A percentile compares a stretch with the other conserved stretches of the same genome.
Conservation (phyloP, 2,113 vertebrate species). For the Xerus inauris region DNA sequence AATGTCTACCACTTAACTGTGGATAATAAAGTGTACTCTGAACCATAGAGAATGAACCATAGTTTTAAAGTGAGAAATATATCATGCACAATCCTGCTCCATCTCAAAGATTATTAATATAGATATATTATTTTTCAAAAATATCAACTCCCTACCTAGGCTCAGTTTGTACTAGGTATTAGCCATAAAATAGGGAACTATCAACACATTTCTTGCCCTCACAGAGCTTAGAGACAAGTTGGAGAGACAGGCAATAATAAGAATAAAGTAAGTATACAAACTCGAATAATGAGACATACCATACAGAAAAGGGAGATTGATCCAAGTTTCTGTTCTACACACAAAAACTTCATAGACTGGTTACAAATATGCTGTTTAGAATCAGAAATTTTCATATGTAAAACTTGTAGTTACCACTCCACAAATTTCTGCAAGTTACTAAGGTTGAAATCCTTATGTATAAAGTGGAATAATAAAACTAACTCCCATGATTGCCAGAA, state of each 20-base stretch:
- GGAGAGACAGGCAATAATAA: neutral
- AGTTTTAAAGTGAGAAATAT: neutral
- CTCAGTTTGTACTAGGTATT: neutral
- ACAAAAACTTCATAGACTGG: neutral
- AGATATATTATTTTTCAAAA: neutral
- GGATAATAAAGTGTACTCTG: neutral
- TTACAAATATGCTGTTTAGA: neutral
- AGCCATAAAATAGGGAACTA: neutral
- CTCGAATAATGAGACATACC: neutral
- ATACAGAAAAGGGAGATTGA: neutral
- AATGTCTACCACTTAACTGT: neutral
- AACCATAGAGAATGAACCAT: neutral
- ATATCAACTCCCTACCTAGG: neutral
- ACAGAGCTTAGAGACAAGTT: neutral
- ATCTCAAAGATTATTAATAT: neutral
- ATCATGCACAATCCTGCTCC: too few species aligned
- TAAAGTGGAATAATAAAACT: neutral
- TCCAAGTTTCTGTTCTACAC: neutral
- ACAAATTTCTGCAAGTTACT: neutral
- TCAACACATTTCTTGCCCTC: neutral
- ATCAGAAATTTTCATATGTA: neutral
- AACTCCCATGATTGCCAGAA: neutral
- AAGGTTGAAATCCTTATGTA: neutral
- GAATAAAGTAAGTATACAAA: neutral
- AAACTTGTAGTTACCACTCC: neutral